A percentile compares a stretch with the other conserved stretches of the same genome.
Conservation (phyloP, 2,888 invertebrate genomes). For the Elgonia sp. region DNA sequence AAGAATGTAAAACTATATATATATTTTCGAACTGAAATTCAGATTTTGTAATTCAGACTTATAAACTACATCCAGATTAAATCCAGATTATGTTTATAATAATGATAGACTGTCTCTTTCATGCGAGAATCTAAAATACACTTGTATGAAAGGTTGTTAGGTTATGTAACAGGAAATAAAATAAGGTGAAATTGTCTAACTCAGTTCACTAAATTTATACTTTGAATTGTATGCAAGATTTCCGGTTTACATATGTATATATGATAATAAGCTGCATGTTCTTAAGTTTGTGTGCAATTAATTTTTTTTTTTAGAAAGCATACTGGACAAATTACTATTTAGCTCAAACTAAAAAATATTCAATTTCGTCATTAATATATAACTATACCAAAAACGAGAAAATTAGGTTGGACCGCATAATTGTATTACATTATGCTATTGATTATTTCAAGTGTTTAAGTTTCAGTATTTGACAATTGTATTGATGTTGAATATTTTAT, state of each 20-base stretch:
- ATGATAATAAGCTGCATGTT: constrained; percentile 23
- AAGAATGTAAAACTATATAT: too few species aligned
- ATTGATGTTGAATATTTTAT: constrained; percentile 47
- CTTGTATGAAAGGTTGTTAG: too few species aligned
- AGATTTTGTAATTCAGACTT: too few species aligned
- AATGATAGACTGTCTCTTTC: too few species aligned
- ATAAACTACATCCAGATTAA: too few species aligned
- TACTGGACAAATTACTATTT: background rate
- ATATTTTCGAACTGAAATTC: too few species aligned
- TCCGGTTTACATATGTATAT: constrained; percentile 29
- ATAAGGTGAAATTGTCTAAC: background rate
- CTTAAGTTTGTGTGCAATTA: background rate
- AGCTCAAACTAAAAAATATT: background rate
- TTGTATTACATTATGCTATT: constrained; percentile 21
- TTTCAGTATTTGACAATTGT: constrained; percentile 35
- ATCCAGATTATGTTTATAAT: too few species aligned
- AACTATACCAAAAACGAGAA: background rate
- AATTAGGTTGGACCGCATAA: background rate
- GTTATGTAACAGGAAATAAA: too few species aligned
- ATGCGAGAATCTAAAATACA: too few species aligned
- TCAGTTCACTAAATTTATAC: too few species aligned
- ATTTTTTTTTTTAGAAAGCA: background rate
- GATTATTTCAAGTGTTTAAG: constrained; percentile 16
- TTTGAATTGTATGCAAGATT: constrained; percentile 29
- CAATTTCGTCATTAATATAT: background rate